Conservation (phyloP, 64 coral and sea anemone genomes). For the Pachyseris speciosa region DNA sequence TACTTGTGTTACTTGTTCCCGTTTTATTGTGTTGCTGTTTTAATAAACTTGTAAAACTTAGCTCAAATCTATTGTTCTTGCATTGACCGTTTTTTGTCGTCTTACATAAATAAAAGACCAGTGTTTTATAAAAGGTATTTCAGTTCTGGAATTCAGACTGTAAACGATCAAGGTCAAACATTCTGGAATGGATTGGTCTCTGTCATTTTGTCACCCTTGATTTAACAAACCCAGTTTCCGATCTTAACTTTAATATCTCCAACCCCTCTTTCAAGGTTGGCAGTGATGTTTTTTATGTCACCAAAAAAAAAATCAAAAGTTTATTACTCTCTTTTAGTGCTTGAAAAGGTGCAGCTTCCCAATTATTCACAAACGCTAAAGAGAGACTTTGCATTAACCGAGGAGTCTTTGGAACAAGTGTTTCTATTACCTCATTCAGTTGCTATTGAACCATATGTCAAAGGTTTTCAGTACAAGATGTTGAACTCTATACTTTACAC, state of each 20-base stretch:
- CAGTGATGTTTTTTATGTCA: background rate
- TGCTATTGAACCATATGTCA: background rate
- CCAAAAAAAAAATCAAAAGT: background rate
- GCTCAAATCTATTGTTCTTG: too few species aligned
- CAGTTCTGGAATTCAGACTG: background rate
- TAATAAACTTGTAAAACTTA: too few species aligned
- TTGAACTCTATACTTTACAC: background rate
- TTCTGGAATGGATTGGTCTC: background rate
- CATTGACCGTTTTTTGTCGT: too few species aligned
- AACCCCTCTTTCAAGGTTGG: background rate
- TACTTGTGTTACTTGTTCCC: too few species aligned
- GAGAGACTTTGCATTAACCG: background rate
- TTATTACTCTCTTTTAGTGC: background rate
- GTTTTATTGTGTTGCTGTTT: too few species aligned
- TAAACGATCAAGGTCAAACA: background rate
- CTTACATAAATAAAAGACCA: background rate
- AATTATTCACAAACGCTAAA: background rate
- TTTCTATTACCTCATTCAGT: background rate
- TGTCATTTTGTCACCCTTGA: background rate
- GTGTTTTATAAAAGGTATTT: background rate
- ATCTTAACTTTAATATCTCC: background rate
- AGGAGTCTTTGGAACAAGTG: background rate
- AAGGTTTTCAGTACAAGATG: background rate
- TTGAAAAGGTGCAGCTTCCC: background rate
- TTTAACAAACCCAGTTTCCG: background rate